Evolutionary conservation across 2,888 invertebrate species (phyloP), one percentile per base, ranked within the genome.

Genomic region (Leptopilina drosophilae): DNA sequence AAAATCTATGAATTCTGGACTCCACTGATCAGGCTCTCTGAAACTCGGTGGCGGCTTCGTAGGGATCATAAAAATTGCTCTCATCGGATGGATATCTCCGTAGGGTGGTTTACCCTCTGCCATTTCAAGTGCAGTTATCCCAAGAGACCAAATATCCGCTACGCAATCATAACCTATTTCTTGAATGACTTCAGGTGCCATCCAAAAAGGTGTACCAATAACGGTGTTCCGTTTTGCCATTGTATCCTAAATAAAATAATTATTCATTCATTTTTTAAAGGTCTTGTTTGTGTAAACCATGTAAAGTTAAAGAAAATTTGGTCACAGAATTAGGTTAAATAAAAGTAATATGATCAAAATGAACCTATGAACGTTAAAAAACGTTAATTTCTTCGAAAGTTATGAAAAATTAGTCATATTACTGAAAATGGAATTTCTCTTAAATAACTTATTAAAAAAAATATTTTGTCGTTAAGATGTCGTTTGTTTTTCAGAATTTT

Each of bases 151-250:
- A 90, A 99, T 99, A 93, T 99, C 99, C 0, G 99, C 99, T 53
- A 98, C 98, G 93, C 98, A 99, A 93, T 99, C 99, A 92, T 99
- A 99, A 11, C 99, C 99, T 84, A 99, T 99, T 94, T 99, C 99
- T 93, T 99, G 99, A 88, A 99, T 99, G 78, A 99, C 98, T 92
- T 97, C 97, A 0, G 98, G 98, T 5, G 98, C 98, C 99, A 99
- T 99, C 99, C 99, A 98, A 92, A 98, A 98, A 40, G 98, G 98
- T 0, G 98, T 98, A 73, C 99, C 98, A 89, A 97, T 97, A 6
- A 97, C 97, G 15, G 98, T 99, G 92, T 98, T 98, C 77, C 98
- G 93, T 91, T 99, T 98, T 46, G 98, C 98, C 98, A 99, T 98
- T 62, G 98, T 98, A 92, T 99, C 98, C 96, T 96, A 90, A 12